A percentile compares a stretch with the other conserved stretches of the same genome.
These are phyloP conservation scores for Amblyopsis hoosieri DNA, from an alignment of 2,797 vertebrate species.

Conservation along the genomic window DNA sequence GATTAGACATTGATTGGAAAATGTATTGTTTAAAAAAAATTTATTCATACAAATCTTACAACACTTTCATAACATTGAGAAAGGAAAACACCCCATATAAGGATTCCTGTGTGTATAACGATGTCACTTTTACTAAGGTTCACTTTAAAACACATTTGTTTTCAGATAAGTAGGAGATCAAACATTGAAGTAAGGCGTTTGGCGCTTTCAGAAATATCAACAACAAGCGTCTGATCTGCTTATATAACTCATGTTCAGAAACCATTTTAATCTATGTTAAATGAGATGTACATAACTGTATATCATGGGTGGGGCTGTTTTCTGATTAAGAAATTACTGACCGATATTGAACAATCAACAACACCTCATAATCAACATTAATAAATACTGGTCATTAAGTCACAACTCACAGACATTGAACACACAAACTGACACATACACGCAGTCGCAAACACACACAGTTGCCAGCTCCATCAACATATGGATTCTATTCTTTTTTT, in stretches of 20 bases:
- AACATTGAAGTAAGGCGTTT: constrained; percentile 95
- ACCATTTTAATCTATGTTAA: constrained; percentile 67
- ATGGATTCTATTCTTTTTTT: constrained; percentile 61
- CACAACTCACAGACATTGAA: constrained; percentile 71
- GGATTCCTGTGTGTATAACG: constrained; percentile 87
- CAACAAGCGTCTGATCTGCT: constrained; percentile 80
- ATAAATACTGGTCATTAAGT: constrained; percentile 72
- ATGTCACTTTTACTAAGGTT: constrained; percentile 80
- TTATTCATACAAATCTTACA: constrained; percentile 99
- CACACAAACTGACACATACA: constrained; percentile 70
- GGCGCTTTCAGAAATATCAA: constrained; percentile 90
- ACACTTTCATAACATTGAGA: constrained; percentile 97
- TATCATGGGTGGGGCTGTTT: constrained; percentile 54
- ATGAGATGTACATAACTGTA: constrained; percentile 57
- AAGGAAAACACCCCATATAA: constrained; percentile 86
- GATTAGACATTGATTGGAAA: constrained; percentile 90
- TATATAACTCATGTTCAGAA: constrained; percentile 82
- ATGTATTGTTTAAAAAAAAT: constrained; percentile 98
- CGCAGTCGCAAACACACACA: constrained; percentile 50
- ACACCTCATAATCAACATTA: constrained; percentile 66
- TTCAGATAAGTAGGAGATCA: constrained; percentile 77
- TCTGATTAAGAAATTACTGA: constrained; percentile 60
- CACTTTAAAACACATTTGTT: constrained; percentile 79
- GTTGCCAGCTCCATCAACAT: constrained; percentile 65
- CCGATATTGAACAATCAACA: constrained; percentile 70